Evolutionary conservation across 2,888 invertebrate genomes (phyloP), one percentile per base, ranked within the genome.

Genomic region (Serrognathus titanus): DNA sequence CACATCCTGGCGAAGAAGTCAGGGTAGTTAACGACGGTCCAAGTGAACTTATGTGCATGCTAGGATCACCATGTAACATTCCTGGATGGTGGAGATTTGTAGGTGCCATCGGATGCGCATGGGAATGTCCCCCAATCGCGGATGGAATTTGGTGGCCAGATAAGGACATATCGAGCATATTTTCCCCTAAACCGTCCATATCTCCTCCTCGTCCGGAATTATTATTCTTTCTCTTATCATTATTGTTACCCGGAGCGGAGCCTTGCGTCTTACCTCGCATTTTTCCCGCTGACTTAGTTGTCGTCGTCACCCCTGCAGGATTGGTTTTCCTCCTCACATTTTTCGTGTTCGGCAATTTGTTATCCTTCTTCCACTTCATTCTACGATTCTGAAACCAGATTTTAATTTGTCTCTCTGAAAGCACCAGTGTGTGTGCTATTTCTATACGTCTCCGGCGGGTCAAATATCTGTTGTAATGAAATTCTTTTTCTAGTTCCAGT

Each of bases 391-490:
- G 90, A 77, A 93, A 91, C 91, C 91, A 91, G 76, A 92, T 91
- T 80, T 92, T 92, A 71, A 92, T 93, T 81, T 94, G 94, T 69
- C 94, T 81, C 75, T 94, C 94, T 58, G 94, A 93, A 70, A 97
- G 84, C 76, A 94, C 92, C 77, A 97, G 85, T 69, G 94, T 91
- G 80, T 97, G 97, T 45, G 97, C 97, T 77, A 97, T 97, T 82
- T 97, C 97, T 80, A 97, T 96, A 76, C 97, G 84, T 80, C 97
- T 84, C 77, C 97, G 85, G 69, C 97, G 85, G 59, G 97, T 96
- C 78, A 97, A 84, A 82, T 97, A 97, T 74, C 94, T 87, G 83
- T 97, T 97, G 84, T 92, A 97, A 79, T 97, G 96, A 79, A 97
- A 97, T 82, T 97, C 97, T 78, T 97, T 97, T 78, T 97, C 97